Conservation (phyloP, 1,140 invertebrate species). For the Ephestia elutella region DNA sequence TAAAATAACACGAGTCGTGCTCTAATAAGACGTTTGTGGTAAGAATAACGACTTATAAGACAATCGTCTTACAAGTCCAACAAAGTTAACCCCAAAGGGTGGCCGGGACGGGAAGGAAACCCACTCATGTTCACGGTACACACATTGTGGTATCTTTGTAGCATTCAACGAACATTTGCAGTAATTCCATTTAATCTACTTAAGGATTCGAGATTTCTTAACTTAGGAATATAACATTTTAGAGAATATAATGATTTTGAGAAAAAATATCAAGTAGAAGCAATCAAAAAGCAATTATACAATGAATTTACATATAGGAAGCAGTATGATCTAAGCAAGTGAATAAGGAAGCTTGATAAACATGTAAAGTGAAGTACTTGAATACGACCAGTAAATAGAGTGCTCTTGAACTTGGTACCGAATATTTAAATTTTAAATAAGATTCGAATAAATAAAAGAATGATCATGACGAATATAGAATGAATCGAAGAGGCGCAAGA, state of each 20-base stretch:
- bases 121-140: neutral
- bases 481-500: neutral
- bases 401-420: conserved; percentile 6
- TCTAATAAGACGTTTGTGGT: neutral
- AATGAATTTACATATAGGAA: neutral
- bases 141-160: neutral
- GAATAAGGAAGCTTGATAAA: conserved; percentile 7
- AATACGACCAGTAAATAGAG: neutral
- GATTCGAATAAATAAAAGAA: neutral
- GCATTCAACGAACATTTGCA: neutral
- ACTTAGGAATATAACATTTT: neutral
- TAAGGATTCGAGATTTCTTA: neutral
- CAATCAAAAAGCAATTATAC: neutral
- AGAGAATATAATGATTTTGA: neutral
- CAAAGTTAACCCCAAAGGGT: neutral
- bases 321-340: neutral
- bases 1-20: neutral
- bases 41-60: neutral
- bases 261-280: neutral
- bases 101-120: neutral
- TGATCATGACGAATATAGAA: neutral
- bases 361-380: conserved; percentile 4
- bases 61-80: neutral
- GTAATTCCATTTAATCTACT: neutral
- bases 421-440: conserved; percentile 10